Evolutionary conservation across 1,140 invertebrate genomes (phyloP).

Genomic region (Fopius arisanus): DNA sequence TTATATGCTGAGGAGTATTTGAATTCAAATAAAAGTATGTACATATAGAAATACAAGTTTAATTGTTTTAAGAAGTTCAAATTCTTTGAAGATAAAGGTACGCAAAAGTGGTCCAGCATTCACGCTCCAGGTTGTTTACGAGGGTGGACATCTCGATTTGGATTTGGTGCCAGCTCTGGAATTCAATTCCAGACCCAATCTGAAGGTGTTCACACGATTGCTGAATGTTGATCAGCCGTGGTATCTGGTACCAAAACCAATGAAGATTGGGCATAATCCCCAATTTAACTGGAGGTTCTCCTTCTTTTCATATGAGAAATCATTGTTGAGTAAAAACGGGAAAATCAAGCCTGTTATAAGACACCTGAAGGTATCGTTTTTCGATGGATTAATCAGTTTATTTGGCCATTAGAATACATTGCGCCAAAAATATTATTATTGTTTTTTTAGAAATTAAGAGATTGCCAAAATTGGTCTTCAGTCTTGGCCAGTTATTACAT

Average conservation of each 20-base stretch:
- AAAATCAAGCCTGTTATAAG: conserved; percentile 42
- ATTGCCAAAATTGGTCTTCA: conserved; percentile 32
- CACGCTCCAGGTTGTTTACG: conserved; percentile 50
- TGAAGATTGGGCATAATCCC: background rate
- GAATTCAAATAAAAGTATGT: background rate
- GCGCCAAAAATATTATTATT: conserved; percentile 7
- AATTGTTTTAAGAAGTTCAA: background rate
- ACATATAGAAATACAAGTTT: background rate
- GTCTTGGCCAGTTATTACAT: conserved; percentile 48
- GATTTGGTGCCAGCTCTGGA: conserved; percentile 63
- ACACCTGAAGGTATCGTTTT: conserved; percentile 42
- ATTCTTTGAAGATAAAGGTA: conserved; percentile 47
- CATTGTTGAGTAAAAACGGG: conserved; percentile 28
- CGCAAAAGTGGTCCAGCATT: conserved; percentile 62
- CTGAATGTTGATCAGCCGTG: conserved; percentile 7
- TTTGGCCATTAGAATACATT: too few relatives aligned
- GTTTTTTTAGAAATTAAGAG: conserved; percentile 41
- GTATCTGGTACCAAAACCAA: conserved; percentile 42
- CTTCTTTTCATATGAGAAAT: conserved; percentile 43
- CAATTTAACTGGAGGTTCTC: conserved; percentile 40
- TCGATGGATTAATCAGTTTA: too few relatives aligned
- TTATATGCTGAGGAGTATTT: background rate
- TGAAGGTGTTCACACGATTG: background rate
- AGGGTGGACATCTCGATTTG: conserved; percentile 46
- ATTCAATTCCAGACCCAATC: conserved; percentile 44